A percentile compares a stretch with the other conserved stretches of the same genome.
Conservation (phyloP, 2,113 vertebrate species). For the Engraulis encrasicolus region DNA sequence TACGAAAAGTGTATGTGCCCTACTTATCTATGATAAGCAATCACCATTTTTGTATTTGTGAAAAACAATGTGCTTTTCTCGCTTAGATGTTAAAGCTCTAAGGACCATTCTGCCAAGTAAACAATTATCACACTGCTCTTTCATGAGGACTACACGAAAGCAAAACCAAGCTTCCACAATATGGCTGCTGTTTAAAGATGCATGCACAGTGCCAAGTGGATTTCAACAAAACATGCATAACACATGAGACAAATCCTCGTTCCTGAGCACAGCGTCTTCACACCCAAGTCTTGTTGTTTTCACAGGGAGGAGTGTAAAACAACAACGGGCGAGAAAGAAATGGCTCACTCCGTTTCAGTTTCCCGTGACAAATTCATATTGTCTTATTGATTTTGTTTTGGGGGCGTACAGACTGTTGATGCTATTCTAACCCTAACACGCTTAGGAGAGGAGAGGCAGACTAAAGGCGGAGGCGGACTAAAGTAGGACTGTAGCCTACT, state of each 20-base stretch:
- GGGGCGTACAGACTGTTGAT: not conserved
- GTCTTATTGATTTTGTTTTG: not conserved
- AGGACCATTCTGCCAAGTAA: not conserved
- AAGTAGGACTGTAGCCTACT: too few species aligned
- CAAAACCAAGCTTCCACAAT: not conserved
- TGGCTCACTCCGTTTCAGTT: not conserved
- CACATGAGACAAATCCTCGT: not conserved
- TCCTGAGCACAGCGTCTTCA: not conserved
- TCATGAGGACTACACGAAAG: not conserved
- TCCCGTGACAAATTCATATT: not conserved
- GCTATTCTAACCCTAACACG: not conserved
- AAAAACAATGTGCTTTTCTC: not conserved
- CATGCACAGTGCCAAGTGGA: not conserved
- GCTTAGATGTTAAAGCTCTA: not conserved
- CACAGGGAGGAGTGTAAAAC: not conserved
- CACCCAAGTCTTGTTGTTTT: not conserved
- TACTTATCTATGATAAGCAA: too few species aligned
- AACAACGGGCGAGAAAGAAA: not conserved
- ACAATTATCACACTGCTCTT: not conserved
- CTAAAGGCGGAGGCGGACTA: too few species aligned
- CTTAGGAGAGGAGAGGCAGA: not conserved
- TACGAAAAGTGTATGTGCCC: too few species aligned
- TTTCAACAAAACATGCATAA: not conserved
- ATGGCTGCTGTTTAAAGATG: conserved; percentile 8
- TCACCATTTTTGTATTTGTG: not conserved